These are phyloP conservation scores for Poecilia latipinna DNA, from an alignment of 2,113 vertebrate genomes.

Conservation along the genomic window DNA sequence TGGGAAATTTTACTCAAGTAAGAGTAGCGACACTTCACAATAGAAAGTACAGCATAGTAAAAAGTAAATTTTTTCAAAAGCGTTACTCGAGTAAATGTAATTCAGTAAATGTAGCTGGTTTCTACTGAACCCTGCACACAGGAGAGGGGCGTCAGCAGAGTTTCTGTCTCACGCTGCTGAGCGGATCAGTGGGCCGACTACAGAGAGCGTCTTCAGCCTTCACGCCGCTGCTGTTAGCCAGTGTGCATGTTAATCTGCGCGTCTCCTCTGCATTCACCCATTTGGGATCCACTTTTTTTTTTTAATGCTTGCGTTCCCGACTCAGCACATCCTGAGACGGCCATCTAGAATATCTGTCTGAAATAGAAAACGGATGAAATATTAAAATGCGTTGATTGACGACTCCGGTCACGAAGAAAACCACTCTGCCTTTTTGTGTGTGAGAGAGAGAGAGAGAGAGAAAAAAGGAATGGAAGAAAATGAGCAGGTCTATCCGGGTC, in stretches of 20 bases:
- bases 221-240: slow-evolving; percentile 11
- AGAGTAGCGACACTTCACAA: too few relatives aligned
- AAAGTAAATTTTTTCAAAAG: too few relatives aligned
- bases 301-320: background rate
- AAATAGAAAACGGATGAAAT: slow-evolving; percentile 58
- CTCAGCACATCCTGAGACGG: slow-evolving; percentile 3
- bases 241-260: slow-evolving; percentile 34
- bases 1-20: too few relatives aligned
- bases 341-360: slow-evolving; percentile 14
- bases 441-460: background rate
- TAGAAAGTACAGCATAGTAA: too few relatives aligned
- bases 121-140: background rate
- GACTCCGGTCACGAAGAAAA: slow-evolving; percentile 28
- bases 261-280: background rate
- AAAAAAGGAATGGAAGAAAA: slow-evolving; percentile 4
- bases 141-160: background rate
- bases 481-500: slow-evolving; percentile 16
- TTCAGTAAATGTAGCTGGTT: too few relatives aligned
- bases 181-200: slow-evolving; percentile 44
- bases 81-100: too few relatives aligned
- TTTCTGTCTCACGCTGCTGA: slow-evolving; percentile 19
- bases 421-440: slow-evolving; percentile 14
- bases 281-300: slow-evolving; percentile 2
- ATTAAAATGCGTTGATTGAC: slow-evolving; percentile 62
- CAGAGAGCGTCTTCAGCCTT: slow-evolving; percentile 16